These are phyloP conservation scores for Ophthalmotilapia sp. DNA, from an alignment of 2,113 vertebrate genomes.

Conservation along the genomic window DNA sequence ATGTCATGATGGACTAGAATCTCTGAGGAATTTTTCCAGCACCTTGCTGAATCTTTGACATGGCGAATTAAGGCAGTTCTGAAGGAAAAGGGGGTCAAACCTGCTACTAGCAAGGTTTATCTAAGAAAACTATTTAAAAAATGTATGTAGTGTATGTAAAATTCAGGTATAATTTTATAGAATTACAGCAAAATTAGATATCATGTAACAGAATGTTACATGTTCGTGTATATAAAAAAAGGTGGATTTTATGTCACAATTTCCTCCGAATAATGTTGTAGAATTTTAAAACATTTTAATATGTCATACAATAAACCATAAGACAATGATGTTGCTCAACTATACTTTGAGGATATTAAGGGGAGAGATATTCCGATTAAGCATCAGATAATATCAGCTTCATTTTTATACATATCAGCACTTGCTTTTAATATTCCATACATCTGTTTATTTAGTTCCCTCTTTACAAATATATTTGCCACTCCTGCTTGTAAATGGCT, in stretches of 20 bases:
- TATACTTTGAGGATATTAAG: background rate
- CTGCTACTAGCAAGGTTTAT: background rate
- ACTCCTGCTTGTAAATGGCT: background rate
- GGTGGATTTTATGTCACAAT: background rate
- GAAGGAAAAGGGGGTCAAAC: background rate
- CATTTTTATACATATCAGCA: background rate
- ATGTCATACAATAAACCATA: background rate
- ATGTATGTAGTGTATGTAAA: background rate
- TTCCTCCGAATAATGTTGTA: background rate
- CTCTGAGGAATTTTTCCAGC: background rate
- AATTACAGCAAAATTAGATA: background rate
- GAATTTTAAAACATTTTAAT: background rate
- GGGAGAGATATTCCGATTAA: background rate
- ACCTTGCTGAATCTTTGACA: background rate
- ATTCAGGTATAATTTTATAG: background rate
- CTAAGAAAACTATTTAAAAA: background rate
- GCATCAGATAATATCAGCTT: background rate
- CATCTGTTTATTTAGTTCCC: background rate
- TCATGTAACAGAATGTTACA: background rate
- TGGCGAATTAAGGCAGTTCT: background rate
- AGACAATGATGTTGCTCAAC: background rate
- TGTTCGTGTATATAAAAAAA: background rate
- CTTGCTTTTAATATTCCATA: background rate
- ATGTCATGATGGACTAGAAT: background rate
- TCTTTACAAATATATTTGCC: background rate